Base-by-base conservation (phyloP, 2,888 invertebrate species). In the Galerucella calmariensis region DNA sequence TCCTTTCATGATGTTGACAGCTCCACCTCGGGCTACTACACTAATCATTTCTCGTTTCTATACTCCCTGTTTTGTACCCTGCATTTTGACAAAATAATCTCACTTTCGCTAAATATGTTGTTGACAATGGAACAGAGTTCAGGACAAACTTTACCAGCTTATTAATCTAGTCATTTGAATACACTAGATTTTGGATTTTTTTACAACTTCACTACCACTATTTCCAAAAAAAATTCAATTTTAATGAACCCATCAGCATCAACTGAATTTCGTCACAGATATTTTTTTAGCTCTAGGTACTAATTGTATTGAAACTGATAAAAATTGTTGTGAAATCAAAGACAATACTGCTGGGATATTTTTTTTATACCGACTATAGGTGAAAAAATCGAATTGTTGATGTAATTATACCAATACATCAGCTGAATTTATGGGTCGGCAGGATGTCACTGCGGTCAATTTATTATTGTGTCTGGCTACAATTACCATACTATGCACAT, bases 371-470 rank as follows among this genome's bases (percentile, higher is more conserved):
- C 35, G 35, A 8, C 35, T 35, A 8, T 35, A 35, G 6, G 2
- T 35, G 35, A 35, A 35, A 35, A 35, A n/a, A 51, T n/a, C 51
- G n/a, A 51, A 51, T 51, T 51, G 51, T 14, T 51, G n/a, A 51
- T 51, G 51, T 51, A 51, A 51, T 51, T 51, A 62, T 62, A 62
- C 11, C 70, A 56, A 69, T 69, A 63, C 72, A 74, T 74, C 77
- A 74, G 68, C 53, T 59, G 56, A 73, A 77, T 78, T 78, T 78
- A 77, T 75, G 59, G 77, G 73, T 61, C 68, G 62, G 71, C 77
- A 77, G 75, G 75, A 78, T 78, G 78, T 78, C 74, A 78, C 76
- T 46, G 77, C 67, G 77, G 78, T 78, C 78, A 77, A 78, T 78
- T 78, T 78, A 78, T 78, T 77, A 75, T 77, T 35, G 35, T 74